These are phyloP conservation scores for Drosophila paracracens DNA, from an alignment of 2,888 invertebrate species.

Conservation along the genomic window DNA sequence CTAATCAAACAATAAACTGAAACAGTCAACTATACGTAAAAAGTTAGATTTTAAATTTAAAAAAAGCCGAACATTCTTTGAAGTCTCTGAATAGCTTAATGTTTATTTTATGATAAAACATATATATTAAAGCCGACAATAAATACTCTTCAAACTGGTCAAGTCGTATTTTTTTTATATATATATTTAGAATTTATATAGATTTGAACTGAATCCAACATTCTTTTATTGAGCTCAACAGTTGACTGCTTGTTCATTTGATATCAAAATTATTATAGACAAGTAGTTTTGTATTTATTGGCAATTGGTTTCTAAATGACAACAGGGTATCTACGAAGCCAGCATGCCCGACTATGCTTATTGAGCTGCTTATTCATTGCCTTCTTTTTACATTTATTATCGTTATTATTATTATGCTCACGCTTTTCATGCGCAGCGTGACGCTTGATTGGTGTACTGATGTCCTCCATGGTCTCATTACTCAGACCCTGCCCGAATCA, in stretches of 20 bases:
- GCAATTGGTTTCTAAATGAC: neutral
- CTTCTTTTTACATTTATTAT: neutral
- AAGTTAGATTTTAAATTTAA: neutral
- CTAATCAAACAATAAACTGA: neutral
- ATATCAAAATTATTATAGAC: no score
- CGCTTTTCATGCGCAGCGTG: neutral
- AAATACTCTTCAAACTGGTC: neutral
- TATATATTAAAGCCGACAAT: neutral
- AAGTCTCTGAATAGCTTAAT: neutral
- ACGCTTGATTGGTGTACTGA: neutral
- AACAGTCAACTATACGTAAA: neutral
- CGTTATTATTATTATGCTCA: conserved; percentile 1
- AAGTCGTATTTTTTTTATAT: neutral
- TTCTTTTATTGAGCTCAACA: neutral
- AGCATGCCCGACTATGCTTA: neutral
- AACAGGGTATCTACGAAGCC: neutral
- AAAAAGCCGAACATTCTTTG: neutral
- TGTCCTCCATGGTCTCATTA: conserved; percentile 27
- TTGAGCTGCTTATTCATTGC: neutral
- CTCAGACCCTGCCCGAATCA: neutral
- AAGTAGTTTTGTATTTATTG: neutral
- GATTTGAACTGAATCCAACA: neutral
- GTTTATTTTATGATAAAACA: neutral
- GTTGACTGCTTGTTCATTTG: neutral
- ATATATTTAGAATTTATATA: no score